phyloP scores from a whole-genome alignment of 2,113 vertebrate genomes.

The Lophius piscatorius region DNA sequence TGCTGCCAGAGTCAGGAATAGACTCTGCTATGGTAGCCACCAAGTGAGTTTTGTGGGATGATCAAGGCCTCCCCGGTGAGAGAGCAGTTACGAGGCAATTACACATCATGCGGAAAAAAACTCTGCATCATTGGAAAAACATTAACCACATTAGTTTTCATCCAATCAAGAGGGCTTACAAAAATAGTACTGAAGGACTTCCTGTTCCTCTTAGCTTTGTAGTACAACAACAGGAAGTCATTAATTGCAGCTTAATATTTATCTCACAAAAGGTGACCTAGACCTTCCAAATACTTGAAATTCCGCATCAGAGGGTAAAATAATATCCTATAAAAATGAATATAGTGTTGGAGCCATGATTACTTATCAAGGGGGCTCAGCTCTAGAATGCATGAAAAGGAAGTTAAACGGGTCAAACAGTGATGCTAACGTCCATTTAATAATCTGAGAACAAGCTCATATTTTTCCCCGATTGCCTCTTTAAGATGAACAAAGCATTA shows the following conservation, averaged over 20 bases:
- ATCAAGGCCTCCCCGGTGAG: constrained; percentile 45
- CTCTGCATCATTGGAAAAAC: constrained; percentile 17
- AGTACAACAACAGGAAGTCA: constrained; percentile 1
- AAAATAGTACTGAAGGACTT: constrained; percentile 15
- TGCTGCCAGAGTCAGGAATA: constrained; percentile 55
- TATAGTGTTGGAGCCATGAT: not conserved
- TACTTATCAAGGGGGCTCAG: not conserved
- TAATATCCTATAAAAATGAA: constrained; percentile 2
- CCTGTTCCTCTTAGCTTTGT: not conserved
- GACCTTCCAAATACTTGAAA: not conserved
- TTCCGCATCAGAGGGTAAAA: not conserved
- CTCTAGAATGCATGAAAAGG: not conserved
- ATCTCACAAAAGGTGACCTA: not conserved
- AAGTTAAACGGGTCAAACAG: constrained; percentile 38
- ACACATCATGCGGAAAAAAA: constrained; percentile 23
- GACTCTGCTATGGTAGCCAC: constrained; percentile 47
- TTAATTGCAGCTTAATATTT: not conserved
- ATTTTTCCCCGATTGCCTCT: not conserved
- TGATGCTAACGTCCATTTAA: constrained; percentile 1
- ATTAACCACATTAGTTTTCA: constrained; percentile 28
- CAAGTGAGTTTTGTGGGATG: constrained; percentile 39
- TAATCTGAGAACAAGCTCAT: constrained; percentile 17
- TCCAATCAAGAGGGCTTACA: constrained; percentile 14
- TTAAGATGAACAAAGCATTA: constrained; percentile 13
- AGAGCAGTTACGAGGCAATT: constrained; percentile 27